These are phyloP conservation scores for Lordiphosa andalusiaca DNA, from an alignment of 2,888 invertebrate species.

Conservation along the genomic window DNA sequence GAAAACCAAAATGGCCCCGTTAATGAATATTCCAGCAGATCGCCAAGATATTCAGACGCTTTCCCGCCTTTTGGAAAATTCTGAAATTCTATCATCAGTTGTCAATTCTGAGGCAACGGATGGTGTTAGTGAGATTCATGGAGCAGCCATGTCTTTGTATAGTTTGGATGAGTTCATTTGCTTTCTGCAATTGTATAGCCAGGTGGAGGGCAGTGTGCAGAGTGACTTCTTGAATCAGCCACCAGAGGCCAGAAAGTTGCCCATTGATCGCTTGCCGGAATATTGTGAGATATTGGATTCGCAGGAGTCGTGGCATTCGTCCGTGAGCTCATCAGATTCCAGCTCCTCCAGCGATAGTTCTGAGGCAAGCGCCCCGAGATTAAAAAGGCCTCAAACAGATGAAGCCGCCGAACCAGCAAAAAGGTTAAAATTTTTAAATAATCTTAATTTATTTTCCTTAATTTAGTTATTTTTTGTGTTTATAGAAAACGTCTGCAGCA, in stretches of 20 bases:
- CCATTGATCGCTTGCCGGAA: conserved; percentile 27
- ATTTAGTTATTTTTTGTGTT: not conserved
- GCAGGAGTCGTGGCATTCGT: conserved; percentile 21
- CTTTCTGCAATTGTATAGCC: conserved; percentile 42
- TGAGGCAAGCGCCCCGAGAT: conserved; percentile 1
- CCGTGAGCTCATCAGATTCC: conserved; percentile 6
- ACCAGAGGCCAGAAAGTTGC: conserved; percentile 11
- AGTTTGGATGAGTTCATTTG: conserved; percentile 20
- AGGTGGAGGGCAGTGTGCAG: conserved; percentile 27
- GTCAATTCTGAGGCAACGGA: not conserved
- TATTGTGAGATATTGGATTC: conserved; percentile 32
- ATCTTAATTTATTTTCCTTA: not conserved
- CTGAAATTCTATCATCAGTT: conserved; percentile 9
- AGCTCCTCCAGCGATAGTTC: conserved; percentile 6
- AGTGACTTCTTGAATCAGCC: conserved; percentile 22
- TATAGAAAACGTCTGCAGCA: not conserved
- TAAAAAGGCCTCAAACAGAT: conserved; percentile 6
- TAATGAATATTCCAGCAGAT: conserved; percentile 19
- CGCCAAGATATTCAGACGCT: conserved; percentile 27
- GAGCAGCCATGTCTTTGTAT: conserved; percentile 37
- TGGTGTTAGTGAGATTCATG: conserved; percentile 21
- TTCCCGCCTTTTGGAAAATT: conserved; percentile 9
- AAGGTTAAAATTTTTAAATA: conserved; percentile 2
- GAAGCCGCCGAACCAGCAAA: conserved; percentile 1
- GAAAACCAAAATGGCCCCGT: conserved; percentile 16